Percentiles rank a stretch among this genome's conserved stretches.
These are phyloP conservation scores for Hoplodrina ambigua DNA, from an alignment of 2,888 invertebrate species.

Conservation along the genomic window DNA sequence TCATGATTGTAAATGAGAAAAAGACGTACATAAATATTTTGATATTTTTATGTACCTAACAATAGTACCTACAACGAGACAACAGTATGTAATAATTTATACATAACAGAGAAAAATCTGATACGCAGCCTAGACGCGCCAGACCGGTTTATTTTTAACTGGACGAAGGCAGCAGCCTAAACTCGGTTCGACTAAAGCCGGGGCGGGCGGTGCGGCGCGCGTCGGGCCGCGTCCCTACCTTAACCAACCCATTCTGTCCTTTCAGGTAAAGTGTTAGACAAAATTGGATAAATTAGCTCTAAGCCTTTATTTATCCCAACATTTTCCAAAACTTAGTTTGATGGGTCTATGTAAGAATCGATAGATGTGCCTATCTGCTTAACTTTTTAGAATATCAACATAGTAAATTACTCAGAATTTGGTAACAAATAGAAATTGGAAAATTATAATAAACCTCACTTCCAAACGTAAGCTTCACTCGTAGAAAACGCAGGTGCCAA, in stretches of 20 bases:
- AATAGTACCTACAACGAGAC: background rate
- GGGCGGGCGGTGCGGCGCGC: background rate
- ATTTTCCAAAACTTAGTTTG: background rate
- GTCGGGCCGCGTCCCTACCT: background rate
- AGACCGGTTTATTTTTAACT: constrained; percentile 46
- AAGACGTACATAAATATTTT: too few relatives aligned
- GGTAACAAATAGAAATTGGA: background rate
- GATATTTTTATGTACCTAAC: too few relatives aligned
- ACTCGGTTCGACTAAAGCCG: constrained; percentile 9
- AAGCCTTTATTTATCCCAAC: background rate
- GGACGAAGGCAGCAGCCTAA: constrained; percentile 15
- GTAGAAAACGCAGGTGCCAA: background rate
- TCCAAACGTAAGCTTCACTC: background rate
- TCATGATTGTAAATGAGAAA: too few relatives aligned
- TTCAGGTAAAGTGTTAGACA: constrained; percentile 3
- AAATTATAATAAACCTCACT: constrained; percentile 1
- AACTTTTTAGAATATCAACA: background rate
- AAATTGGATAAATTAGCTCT: constrained; percentile 27
- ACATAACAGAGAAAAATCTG: background rate
- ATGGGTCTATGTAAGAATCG: background rate
- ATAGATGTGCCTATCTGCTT: background rate
- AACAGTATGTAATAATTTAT: background rate
- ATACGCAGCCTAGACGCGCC: constrained; percentile 2
- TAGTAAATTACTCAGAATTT: background rate
- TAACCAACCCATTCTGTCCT: background rate